phyloP scores from a whole-genome alignment of 2,797 vertebrate genomes.

The Geotrypetes seraphini region DNA sequence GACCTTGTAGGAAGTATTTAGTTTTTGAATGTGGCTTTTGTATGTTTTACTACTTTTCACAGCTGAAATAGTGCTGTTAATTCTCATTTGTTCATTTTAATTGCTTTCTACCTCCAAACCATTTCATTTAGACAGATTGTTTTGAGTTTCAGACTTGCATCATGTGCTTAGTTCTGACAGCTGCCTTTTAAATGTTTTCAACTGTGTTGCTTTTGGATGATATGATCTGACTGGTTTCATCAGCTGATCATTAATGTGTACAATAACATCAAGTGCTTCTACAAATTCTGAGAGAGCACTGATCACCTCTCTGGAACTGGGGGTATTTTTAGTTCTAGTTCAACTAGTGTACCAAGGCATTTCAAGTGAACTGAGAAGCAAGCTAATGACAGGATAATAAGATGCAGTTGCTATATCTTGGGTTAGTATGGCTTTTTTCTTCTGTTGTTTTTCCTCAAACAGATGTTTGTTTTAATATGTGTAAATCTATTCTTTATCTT shows the following conservation, averaged over 20 bases:
- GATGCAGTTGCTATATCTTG: constrained; percentile 33
- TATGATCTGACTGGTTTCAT: constrained; percentile 33
- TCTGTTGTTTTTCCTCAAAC: constrained; percentile 17
- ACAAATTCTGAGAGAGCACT: constrained; percentile 33
- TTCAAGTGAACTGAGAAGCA: constrained; percentile 33
- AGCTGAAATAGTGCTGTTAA: too few species aligned
- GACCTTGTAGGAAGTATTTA: too few species aligned
- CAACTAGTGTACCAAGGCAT: constrained; percentile 29
- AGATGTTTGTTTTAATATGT: neutral
- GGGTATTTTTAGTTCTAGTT: constrained; percentile 57
- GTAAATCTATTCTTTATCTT: constrained; percentile 6
- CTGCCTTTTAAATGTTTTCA: constrained; percentile 42
- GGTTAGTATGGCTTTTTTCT: constrained; percentile 10
- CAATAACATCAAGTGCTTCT: constrained; percentile 41
- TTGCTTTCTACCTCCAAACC: too few species aligned
- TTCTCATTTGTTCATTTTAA: too few species aligned
- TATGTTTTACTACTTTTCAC: too few species aligned
- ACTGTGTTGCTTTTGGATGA: constrained; percentile 39
- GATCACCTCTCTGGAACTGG: constrained; percentile 39
- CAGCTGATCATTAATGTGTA: constrained; percentile 37
- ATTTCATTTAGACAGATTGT: too few species aligned
- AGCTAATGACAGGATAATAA: constrained; percentile 35
- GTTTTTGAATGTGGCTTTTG: too few species aligned
- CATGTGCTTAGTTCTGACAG: constrained; percentile 29
- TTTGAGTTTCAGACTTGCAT: too few species aligned